These are phyloP conservation scores for Ips nitidus DNA, from an alignment of 1,140 invertebrate genomes.

Conservation along the genomic window DNA sequence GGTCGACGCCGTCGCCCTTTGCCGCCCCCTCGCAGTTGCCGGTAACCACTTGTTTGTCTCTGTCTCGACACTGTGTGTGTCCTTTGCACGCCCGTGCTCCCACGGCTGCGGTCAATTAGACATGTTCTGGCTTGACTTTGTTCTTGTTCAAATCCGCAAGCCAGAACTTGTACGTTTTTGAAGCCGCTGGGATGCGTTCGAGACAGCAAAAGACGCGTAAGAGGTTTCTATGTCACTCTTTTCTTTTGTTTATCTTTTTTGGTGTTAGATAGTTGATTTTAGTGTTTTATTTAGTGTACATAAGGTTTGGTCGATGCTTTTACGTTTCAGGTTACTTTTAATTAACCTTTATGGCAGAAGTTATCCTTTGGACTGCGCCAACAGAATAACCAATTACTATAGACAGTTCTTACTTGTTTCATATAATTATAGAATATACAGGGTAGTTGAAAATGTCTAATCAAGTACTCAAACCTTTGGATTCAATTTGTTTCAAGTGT, in stretches of 20 bases:
- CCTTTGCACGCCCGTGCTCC: constrained; percentile 18
- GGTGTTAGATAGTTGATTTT: constrained; percentile 18
- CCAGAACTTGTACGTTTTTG: background rate
- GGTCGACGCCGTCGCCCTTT: constrained; percentile 19
- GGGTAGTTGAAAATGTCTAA: no score
- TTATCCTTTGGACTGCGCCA: background rate
- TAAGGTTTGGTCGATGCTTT: background rate
- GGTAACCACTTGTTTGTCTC: constrained; percentile 33
- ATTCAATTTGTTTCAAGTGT: no score
- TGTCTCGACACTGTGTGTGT: constrained; percentile 22
- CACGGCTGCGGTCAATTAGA: background rate
- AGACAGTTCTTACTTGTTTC: no score
- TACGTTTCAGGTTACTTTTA: background rate
- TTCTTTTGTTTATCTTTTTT: constrained; percentile 15
- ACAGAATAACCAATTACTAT: no score
- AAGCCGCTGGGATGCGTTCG: constrained; percentile 26
- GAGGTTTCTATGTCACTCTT: constrained; percentile 4
- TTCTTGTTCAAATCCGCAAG: background rate
- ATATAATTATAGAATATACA: no score
- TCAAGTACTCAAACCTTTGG: no score
- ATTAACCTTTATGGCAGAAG: background rate
- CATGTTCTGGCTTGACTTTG: constrained; percentile 1
- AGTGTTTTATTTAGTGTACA: background rate
- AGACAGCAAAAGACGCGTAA: constrained; percentile 22
- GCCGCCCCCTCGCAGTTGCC: constrained; percentile 13